Conservation (phyloP, 2,888 invertebrate genomes). For the Bibio marci region DNA sequence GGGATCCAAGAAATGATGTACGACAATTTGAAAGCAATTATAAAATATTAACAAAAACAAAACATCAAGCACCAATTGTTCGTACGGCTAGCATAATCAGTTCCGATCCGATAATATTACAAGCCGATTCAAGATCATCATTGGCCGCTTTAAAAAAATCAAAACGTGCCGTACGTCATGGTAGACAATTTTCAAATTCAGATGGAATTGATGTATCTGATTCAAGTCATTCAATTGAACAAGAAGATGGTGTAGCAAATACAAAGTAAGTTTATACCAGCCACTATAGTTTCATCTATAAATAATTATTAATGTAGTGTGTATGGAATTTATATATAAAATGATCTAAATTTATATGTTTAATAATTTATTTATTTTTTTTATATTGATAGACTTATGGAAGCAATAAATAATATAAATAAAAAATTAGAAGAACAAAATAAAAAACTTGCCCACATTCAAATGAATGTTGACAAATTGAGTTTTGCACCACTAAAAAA, state of each 20-base stretch:
- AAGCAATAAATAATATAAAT: conserved; percentile 33
- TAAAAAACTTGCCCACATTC: conserved; percentile 27
- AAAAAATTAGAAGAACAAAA: conserved; percentile 34
- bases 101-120: conserved; percentile 36
- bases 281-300: too few relatives aligned
- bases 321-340: background rate
- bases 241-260: conserved; percentile 9
- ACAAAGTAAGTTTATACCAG: conserved; percentile 5
- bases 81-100: conserved; percentile 53
- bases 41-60: conserved; percentile 58
- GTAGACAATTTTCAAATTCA: conserved; percentile 30
- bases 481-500: conserved; percentile 17
- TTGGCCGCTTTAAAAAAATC: conserved; percentile 31
- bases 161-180: conserved; percentile 31
- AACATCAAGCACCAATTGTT: conserved; percentile 56
- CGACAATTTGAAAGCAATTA: conserved; percentile 75
- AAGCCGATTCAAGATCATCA: conserved; percentile 35
- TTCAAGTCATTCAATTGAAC: conserved; percentile 31
- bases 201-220: conserved; percentile 35
- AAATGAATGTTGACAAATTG: conserved; percentile 21
- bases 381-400: conserved; percentile 31
- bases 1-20: conserved; percentile 75
- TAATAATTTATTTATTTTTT: conserved; percentile 9
- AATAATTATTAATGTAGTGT: too few relatives aligned
- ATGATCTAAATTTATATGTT: background rate